Conservation (phyloP, 37 sponge, comb jelly and placozoan genomes). For the Ianthella basta region DNA sequence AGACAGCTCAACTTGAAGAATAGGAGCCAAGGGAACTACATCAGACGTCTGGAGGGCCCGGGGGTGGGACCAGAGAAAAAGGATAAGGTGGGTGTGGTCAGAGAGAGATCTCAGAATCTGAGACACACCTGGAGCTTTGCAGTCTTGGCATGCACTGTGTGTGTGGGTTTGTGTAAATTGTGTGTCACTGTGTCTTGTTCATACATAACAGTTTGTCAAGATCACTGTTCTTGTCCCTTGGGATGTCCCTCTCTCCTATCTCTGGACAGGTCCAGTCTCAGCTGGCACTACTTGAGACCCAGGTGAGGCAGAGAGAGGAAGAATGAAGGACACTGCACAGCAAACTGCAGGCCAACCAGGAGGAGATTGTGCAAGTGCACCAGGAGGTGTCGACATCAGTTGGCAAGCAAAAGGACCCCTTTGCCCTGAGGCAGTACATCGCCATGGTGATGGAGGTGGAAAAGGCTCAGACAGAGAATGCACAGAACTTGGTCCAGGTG, state of each 20-base stretch:
- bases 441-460: slow-evolving; percentile 45
- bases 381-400: slow-evolving; percentile 39
- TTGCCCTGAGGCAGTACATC: slow-evolving; percentile 43
- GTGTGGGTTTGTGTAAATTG: slow-evolving; percentile 4
- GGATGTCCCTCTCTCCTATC: too few relatives aligned
- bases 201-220: too few relatives aligned
- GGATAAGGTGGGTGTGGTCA: too few relatives aligned
- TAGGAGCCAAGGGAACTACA: slow-evolving; percentile 3
- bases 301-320: slow-evolving; percentile 36
- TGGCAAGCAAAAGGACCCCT: not conserved
- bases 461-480: slow-evolving; percentile 61
- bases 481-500: slow-evolving; percentile 61
- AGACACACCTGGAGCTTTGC: too few relatives aligned
- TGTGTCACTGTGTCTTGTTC: not conserved
- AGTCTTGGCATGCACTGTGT: too few relatives aligned
- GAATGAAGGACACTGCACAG: slow-evolving; percentile 53
- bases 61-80: not conserved
- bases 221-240: too few relatives aligned
- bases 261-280: slow-evolving; percentile 40
- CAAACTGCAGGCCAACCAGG: slow-evolving; percentile 61
- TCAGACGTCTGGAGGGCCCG: not conserved
- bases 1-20: slow-evolving; percentile 5
- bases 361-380: slow-evolving; percentile 50
- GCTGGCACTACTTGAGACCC: slow-evolving; percentile 31
- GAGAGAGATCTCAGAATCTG: too few relatives aligned